These are phyloP conservation scores for Sylvilagus floridanus DNA, from an alignment of 2,797 vertebrate genomes.

Conservation along the genomic window DNA sequence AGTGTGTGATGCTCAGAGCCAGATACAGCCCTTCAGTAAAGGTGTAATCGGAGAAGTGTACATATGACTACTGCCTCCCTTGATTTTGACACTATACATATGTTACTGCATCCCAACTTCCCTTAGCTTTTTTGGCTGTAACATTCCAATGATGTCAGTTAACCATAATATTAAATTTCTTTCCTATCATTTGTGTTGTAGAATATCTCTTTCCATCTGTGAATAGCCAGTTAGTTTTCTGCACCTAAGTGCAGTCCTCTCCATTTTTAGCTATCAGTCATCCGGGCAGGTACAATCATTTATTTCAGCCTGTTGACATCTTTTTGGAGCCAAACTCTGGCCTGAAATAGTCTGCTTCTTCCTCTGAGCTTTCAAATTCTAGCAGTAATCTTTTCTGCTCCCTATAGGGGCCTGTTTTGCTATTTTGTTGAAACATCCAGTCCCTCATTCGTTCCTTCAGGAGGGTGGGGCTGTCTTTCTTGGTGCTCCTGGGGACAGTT, in stretches of 20 bases:
- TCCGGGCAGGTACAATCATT: constrained; percentile 28
- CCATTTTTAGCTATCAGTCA: constrained; percentile 66
- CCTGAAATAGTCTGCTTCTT: constrained; percentile 11
- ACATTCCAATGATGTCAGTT: not conserved
- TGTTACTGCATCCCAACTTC: not conserved
- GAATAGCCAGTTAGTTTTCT: constrained; percentile 13
- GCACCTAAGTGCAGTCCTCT: not conserved
- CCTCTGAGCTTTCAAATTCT: constrained; percentile 29
- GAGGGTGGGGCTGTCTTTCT: not conserved
- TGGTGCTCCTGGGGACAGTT: not conserved
- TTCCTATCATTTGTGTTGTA: not conserved
- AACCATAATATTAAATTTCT: not conserved
- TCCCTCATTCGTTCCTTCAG: not conserved
- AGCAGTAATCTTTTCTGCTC: not conserved
- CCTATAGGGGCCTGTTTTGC: not conserved
- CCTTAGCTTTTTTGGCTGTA: not conserved
- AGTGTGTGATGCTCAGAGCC: not conserved
- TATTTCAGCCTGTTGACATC: constrained; percentile 34
- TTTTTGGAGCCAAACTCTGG: constrained; percentile 41
- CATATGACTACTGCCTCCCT: not conserved
- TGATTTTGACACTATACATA: not conserved
- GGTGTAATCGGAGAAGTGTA: not conserved
- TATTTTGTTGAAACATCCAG: not conserved
- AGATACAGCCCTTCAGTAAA: not conserved
- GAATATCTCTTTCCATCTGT: not conserved